A percentile compares a stretch with the other conserved stretches of the same genome.
Conservation (phyloP, 2,888 invertebrate species). For the Nesidiocoris tenuis region DNA sequence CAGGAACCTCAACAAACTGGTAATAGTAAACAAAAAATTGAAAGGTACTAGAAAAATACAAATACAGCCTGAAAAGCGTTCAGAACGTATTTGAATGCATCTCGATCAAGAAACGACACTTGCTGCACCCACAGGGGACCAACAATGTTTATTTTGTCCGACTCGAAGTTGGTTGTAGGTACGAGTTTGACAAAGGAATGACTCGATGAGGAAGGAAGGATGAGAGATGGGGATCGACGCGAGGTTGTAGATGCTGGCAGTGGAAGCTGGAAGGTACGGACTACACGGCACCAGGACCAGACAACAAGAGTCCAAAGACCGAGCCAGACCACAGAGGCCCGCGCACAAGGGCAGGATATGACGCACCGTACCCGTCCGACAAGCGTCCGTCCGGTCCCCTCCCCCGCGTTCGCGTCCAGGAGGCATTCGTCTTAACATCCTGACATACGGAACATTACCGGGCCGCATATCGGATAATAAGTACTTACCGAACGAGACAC, state of each 20-base stretch:
- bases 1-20: too few species aligned
- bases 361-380: constrained; percentile 11
- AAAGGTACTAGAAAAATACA: too few species aligned
- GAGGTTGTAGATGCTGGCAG: neutral
- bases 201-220: neutral
- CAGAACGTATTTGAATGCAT: too few species aligned
- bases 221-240: neutral
- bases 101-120: too few species aligned
- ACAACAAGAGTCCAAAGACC: too few species aligned
- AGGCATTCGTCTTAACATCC: neutral
- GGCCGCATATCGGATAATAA: too few species aligned
- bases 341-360: constrained; percentile 17
- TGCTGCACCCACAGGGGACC: too few species aligned
- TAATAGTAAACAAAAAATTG: too few species aligned
- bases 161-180: too few species aligned
- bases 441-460: neutral
- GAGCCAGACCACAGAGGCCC: neutral
- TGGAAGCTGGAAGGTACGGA: neutral
- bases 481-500: too few species aligned
- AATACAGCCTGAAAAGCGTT: too few species aligned
- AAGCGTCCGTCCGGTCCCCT: neutral
- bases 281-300: neutral
- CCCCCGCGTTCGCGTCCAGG: neutral
- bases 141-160: too few species aligned
- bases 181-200: neutral